These are phyloP conservation scores for Glaucopsyche alexis DNA, from an alignment of 2,888 invertebrate species.

Conservation along the genomic window DNA sequence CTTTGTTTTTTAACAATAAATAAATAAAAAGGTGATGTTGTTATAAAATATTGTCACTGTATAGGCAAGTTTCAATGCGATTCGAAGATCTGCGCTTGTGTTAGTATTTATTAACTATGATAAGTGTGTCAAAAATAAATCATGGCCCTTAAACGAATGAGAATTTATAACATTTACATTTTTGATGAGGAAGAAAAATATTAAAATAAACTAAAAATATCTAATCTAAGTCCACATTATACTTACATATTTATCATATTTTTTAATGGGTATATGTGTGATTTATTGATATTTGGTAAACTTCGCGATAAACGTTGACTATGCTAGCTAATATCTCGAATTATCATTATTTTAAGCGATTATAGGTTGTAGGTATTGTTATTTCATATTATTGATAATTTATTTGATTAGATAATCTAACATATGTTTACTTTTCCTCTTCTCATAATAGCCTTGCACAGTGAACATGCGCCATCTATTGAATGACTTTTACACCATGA, in stretches of 20 bases:
- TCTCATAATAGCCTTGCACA: constrained; percentile 17
- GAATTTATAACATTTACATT: constrained; percentile 8
- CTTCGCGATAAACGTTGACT: not conserved
- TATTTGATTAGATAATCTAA: constrained; percentile 22
- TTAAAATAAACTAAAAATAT: not conserved
- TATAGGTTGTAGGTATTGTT: constrained; percentile 30
- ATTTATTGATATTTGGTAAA: not conserved
- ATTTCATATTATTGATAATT: constrained; percentile 27
- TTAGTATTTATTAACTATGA: too few species aligned
- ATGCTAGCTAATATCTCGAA: not conserved
- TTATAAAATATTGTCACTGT: too few species aligned
- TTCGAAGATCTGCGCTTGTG: too few species aligned
- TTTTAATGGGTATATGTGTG: not conserved
- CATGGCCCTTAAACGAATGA: not conserved
- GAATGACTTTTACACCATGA: not conserved
- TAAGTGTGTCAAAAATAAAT: not conserved
- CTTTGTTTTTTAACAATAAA: too few species aligned
- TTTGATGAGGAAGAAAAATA: not conserved
- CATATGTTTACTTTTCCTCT: not conserved
- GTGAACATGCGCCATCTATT: constrained; percentile 1
- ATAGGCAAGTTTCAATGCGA: too few species aligned
- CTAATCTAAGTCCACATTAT: not conserved
- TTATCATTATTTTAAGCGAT: constrained; percentile 20
- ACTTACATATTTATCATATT: constrained; percentile 16
- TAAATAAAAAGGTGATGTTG: too few species aligned